A percentile compares a stretch with the other conserved stretches of the same genome.
phyloP scores from a whole-genome alignment of 2,113 vertebrate species.

The Galbula dea region DNA sequence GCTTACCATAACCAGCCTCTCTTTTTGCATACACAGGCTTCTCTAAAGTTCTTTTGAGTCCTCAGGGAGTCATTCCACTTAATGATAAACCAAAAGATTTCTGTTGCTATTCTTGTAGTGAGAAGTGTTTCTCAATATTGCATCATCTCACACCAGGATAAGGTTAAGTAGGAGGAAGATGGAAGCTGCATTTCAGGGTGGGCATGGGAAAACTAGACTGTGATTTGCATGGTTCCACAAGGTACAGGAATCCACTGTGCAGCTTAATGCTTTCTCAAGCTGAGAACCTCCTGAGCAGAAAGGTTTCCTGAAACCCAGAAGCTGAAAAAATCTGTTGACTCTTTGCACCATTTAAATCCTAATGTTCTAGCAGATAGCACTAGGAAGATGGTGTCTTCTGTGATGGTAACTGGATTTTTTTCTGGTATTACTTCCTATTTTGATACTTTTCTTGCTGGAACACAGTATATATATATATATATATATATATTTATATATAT shows the following conservation, averaged over 20 bases:
- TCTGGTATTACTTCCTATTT: not conserved
- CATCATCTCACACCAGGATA: not conserved
- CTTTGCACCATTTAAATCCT: not conserved
- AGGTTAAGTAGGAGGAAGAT: not conserved
- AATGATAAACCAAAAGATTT: conserved; percentile 17
- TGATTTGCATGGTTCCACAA: not conserved
- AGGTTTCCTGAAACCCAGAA: not conserved
- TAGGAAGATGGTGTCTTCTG: not conserved
- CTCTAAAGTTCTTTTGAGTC: not conserved
- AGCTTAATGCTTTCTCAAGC: not conserved
- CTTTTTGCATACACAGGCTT: not conserved
- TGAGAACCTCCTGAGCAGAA: not conserved
- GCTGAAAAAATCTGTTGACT: not conserved
- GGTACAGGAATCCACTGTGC: not conserved
- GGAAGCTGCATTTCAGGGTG: not conserved
- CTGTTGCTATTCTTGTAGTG: not conserved
- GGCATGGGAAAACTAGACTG: not conserved
- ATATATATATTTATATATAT: not conserved
- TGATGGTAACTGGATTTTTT: not conserved
- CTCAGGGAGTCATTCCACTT: not conserved
- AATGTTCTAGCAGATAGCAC: not conserved
- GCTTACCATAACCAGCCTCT: not conserved
- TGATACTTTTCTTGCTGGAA: not conserved
- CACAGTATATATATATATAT: not conserved
- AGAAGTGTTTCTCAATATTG: conserved; percentile 7